These are phyloP conservation scores for Dasypus novemcinctus DNA, from an alignment of 2,113 vertebrate genomes.

Conservation along the genomic window DNA sequence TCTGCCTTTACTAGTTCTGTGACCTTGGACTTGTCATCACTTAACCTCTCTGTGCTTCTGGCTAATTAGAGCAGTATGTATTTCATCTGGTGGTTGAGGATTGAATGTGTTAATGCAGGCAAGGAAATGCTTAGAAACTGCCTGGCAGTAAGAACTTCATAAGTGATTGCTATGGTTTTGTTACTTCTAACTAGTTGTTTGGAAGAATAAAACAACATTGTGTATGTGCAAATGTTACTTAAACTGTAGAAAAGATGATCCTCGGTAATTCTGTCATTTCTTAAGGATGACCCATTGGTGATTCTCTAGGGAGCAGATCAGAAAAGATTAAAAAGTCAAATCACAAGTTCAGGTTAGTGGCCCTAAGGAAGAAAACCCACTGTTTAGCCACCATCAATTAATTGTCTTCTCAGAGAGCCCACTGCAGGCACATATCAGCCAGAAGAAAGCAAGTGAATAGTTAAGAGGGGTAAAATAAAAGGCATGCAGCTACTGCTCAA, in stretches of 20 bases:
- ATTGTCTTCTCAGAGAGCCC: constrained; percentile 28
- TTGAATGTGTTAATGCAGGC: constrained; percentile 1
- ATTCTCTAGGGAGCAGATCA: constrained; percentile 42
- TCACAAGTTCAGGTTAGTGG: constrained; percentile 22
- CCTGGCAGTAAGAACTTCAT: neutral
- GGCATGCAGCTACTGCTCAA: neutral
- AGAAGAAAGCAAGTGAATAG: neutral
- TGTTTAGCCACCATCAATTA: constrained; percentile 7
- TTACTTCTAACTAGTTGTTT: constrained; percentile 38
- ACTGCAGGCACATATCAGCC: neutral
- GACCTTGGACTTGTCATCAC: neutral
- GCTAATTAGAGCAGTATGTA: neutral
- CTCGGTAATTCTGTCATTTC: constrained; percentile 13
- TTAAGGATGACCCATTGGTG: neutral
- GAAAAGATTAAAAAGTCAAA: constrained; percentile 51
- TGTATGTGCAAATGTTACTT: constrained; percentile 2
- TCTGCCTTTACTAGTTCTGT: neutral
- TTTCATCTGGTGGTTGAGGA: constrained; percentile 4
- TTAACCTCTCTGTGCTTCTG: constrained; percentile 35
- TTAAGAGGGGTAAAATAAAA: constrained; percentile 18
- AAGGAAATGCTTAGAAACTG: neutral
- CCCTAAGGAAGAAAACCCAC: constrained; percentile 8
- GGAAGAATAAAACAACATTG: constrained; percentile 23
- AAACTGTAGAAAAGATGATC: constrained; percentile 44
- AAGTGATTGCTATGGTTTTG: constrained; percentile 7